A percentile compares a stretch with the other conserved stretches of the same genome.
phyloP scores from a whole-genome alignment of 1,140 invertebrate species.

The Penaeus japonicus region DNA sequence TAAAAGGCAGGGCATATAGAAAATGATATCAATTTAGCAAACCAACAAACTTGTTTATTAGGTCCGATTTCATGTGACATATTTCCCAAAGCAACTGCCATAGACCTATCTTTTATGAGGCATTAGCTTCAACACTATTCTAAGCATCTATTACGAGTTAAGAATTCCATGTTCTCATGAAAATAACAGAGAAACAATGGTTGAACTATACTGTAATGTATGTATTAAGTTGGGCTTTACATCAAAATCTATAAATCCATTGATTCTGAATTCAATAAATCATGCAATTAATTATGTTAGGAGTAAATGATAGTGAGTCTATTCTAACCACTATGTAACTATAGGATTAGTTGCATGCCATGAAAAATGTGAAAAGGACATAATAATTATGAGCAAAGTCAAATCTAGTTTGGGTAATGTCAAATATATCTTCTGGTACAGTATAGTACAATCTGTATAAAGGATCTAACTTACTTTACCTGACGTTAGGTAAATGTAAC shows the following conservation, averaged over 20 bases:
- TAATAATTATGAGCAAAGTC: too few relatives aligned
- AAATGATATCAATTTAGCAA: too few relatives aligned
- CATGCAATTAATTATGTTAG: conserved; percentile 2
- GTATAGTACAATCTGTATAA: not conserved
- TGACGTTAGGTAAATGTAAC: not conserved
- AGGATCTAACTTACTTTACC: not conserved
- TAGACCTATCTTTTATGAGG: too few relatives aligned
- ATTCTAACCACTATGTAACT: not conserved
- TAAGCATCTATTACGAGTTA: too few relatives aligned
- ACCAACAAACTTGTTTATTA: too few relatives aligned
- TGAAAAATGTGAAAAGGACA: too few relatives aligned
- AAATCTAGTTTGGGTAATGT: too few relatives aligned
- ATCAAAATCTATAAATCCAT: conserved; percentile 1
- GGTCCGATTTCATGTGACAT: too few relatives aligned
- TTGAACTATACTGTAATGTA: not conserved
- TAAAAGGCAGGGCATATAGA: too few relatives aligned
- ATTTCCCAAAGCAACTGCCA: too few relatives aligned
- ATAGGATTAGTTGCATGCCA: not conserved
- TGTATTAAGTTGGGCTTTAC: not conserved
- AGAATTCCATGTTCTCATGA: not conserved
- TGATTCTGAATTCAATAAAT: conserved; percentile 2
- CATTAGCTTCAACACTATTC: too few relatives aligned
- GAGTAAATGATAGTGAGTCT: conserved; percentile 11
- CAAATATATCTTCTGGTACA: not conserved
- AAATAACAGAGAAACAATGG: conserved; percentile 1